Evolutionary conservation across 2,888 invertebrate species (phyloP).

Genomic region (Folsomia candida): DNA sequence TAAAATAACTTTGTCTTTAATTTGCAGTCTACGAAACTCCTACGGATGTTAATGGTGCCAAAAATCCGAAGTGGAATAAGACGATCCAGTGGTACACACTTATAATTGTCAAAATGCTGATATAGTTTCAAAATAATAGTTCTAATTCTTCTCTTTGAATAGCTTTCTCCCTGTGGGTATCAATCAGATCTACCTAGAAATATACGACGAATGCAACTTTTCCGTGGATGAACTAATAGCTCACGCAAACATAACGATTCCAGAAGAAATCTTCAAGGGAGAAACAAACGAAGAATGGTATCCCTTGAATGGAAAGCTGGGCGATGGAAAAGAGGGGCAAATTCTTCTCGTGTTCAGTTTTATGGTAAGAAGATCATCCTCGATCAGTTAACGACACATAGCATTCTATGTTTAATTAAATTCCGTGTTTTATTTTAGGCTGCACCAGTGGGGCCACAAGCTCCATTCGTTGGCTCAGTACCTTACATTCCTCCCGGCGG

Average conservation of each 20-base stretch:
- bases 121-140: too few species aligned
- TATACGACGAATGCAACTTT: conserved; percentile 95
- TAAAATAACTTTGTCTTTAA: too few species aligned
- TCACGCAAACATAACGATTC: conserved; percentile 87
- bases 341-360: conserved; percentile 85
- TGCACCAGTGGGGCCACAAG: conserved; percentile 33
- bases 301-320: conserved; percentile 87
- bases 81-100: conserved; percentile 77
- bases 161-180: conserved; percentile 86
- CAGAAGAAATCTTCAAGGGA: conserved; percentile 70
- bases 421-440: conserved; percentile 20
- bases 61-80: conserved; percentile 94
- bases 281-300: conserved; percentile 96
- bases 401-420: background rate
- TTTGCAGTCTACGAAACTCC: conserved; percentile 93
- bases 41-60: conserved; percentile 90
- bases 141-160: conserved; percentile 6
- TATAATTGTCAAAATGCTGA: background rate
- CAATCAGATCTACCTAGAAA: conserved; percentile 82
- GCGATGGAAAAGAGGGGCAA: conserved; percentile 89
- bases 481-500: conserved; percentile 30
- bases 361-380: conserved; percentile 49
- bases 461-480: conserved; percentile 26
- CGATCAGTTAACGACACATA: background rate
- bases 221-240: conserved; percentile 94